Percentiles rank a stretch among this genome's conserved stretches.
Evolutionary conservation across 2,888 invertebrate genomes (phyloP).

Genomic region (Rambutsinella grinnellia): DNA sequence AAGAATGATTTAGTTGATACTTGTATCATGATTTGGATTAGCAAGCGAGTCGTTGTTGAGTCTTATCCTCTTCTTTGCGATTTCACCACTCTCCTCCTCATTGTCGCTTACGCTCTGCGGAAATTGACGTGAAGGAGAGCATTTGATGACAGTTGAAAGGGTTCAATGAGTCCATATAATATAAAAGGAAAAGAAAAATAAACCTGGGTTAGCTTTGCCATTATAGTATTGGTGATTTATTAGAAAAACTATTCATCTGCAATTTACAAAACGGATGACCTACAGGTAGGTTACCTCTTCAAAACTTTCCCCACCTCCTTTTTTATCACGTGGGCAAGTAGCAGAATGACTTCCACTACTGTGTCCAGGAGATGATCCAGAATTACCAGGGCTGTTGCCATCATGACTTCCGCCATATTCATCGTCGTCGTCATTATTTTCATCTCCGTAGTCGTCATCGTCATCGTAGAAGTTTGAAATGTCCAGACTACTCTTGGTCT

Average conservation of each 20-base stretch:
- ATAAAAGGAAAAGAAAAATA: background rate
- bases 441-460: background rate
- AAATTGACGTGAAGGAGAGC: too few relatives aligned
- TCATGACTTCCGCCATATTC: background rate
- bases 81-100: background rate
- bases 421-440: background rate
- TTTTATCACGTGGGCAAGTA: background rate
- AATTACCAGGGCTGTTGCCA: background rate
- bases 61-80: background rate
- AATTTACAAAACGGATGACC: background rate
- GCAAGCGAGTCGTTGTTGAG: too few relatives aligned
- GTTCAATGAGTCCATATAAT: too few relatives aligned
- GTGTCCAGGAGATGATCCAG: background rate
- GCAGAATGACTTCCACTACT: background rate
- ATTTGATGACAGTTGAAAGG: too few relatives aligned
- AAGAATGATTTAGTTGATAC: too few relatives aligned
- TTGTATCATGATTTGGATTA: too few relatives aligned
- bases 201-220: background rate
- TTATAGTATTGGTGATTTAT: too few relatives aligned
- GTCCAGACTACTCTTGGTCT: background rate
- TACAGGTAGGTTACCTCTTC: conserved; percentile 47
- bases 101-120: background rate
- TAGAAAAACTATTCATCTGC: background rate
- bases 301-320: conserved; percentile 65
- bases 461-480: background rate